Evolutionary conservation across 37 sponge, comb jelly and placozoan genomes (phyloP), one percentile per base, ranked within the genome.

Genomic region (Chondrilla cf. caribensis): DNA sequence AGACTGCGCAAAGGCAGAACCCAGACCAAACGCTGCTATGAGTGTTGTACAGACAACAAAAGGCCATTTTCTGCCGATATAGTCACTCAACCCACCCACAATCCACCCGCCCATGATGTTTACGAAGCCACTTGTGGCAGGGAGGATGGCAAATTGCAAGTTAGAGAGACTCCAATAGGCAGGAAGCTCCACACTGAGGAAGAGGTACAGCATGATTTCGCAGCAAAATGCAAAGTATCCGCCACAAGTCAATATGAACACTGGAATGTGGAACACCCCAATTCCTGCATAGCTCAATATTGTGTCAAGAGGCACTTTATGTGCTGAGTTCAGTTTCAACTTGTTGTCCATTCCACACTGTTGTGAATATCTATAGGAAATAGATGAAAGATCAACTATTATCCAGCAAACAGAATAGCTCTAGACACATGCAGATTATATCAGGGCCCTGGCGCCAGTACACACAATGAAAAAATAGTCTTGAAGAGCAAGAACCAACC

Each of bases 31-130:
- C 11, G 71, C 82, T 21, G 25, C 77, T 24, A 89, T 77, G 0
- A 78, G 35, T 40, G 14, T 36, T 39, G 76, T 51, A 35, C 35
- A 54, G 9, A 84, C 2, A 3, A 70, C 55, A 37, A 51, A 89
- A 0, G 89, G 85, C 89, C 89, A 89, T 22, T 84, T 70, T 36
- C 89, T 65, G 6, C 89, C 85, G 37, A 70, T 81, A 5, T 2
- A 22, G 57, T 89, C 89, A 39, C 64, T 65, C 7, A 89, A 41
- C 40, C 32, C 81, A 14, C 70, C 47, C n/a, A 85, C 73, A 29
- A 64, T 22, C 28, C 71, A 31, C 0, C 68, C 67, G 5, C 89
- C 89, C 0, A 84, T 4, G 22, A 84, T 40, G 64, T 89, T 89
- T 14, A 51, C n/a, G 3, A 84, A 19, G 54, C 68, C 51, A 33